phyloP scores from a whole-genome alignment of 2,888 invertebrate species.

The Aphelenchoides bicaudatus region DNA sequence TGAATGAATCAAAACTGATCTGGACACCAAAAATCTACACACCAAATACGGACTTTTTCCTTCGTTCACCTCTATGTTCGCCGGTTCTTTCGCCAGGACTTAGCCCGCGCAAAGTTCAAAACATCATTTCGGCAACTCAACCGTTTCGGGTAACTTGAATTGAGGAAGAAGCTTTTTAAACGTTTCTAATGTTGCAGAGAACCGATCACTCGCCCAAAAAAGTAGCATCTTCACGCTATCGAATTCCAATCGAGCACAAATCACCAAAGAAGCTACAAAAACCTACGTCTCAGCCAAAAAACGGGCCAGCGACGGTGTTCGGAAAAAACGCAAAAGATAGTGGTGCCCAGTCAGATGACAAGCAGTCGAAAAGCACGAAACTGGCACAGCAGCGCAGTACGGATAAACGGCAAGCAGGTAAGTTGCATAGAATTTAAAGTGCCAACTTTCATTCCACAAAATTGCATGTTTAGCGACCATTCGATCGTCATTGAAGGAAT shows the following conservation, averaged over 20 bases:
- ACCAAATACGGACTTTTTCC: conserved; percentile 22
- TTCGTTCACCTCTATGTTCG: conserved; percentile 18
- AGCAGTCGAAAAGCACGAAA: neutral
- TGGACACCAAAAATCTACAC: conserved; percentile 33
- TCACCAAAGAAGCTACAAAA: no score
- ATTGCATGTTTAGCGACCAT: neutral
- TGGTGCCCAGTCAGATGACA: neutral
- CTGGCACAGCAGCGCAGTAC: neutral
- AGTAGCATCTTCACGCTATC: no score
- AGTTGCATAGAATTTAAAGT: no score
- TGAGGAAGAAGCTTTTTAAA: neutral
- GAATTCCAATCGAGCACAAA: no score
- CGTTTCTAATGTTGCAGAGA: no score
- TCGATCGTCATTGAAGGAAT: conserved; percentile 4
- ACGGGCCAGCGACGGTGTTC: conserved; percentile 20
- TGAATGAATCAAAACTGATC: conserved; percentile 36
- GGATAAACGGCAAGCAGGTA: conserved; percentile 9
- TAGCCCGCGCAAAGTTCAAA: neutral
- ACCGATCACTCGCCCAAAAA: conserved; percentile 1
- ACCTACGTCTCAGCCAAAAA: conserved; percentile 14
- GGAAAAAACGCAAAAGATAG: neutral
- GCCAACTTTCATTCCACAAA: neutral
- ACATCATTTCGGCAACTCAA: no score
- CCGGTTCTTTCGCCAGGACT: neutral
- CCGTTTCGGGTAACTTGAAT: no score